Base-by-base conservation (phyloP, 2,888 invertebrate species). In the Sinotaia quadrata region DNA sequence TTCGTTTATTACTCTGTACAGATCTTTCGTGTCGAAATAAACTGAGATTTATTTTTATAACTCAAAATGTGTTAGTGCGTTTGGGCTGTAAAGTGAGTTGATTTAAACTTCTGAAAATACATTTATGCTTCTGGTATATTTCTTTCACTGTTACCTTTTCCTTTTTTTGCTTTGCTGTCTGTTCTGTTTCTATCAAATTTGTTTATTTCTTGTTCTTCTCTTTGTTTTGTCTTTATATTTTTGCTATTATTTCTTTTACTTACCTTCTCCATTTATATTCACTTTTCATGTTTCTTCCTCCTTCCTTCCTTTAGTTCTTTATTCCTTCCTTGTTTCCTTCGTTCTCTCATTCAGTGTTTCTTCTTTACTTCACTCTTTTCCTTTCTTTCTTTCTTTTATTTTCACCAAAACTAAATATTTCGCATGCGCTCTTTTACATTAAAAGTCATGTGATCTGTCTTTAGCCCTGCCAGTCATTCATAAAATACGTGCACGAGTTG, bases 161-260 rank as follows among this genome's bases (percentile, higher is more conserved):
- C 21, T 41, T 41, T 31, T 54, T 54, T n/a, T 65, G 36, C 54
- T 65, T 65, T 29, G 8, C 36, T 21, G 41, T 56, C 36, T 44
- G 36, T 21, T 54, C 56, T 27, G 56, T 34, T 36, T 63, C 34
- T 47, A 57, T 31, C 33, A 31, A 33, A 56, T 58, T 58, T 44
- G 56, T 58, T 34, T 66, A 57, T 44, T 66, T 44, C 44, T 29
- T 54, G 33, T 58, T 49, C 24, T 61, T 29, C 24, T 61, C 5
- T 18, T 61, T 29, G 24, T 61, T 49, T 18, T 61, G n/a, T n/a
- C n/a, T n/a, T n/a, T 49, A 18, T 61, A 31, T 18, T 61, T 49
- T 18, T 61, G 29, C 24, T 61, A 31, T 8, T 61, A 31, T 8
- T 61, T 49, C 15, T 49, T 49, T 8, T 61, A 31, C 15, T 61